These are phyloP conservation scores for Alviniconcha marisindica DNA, from an alignment of 1,140 invertebrate species.

Conservation along the genomic window DNA sequence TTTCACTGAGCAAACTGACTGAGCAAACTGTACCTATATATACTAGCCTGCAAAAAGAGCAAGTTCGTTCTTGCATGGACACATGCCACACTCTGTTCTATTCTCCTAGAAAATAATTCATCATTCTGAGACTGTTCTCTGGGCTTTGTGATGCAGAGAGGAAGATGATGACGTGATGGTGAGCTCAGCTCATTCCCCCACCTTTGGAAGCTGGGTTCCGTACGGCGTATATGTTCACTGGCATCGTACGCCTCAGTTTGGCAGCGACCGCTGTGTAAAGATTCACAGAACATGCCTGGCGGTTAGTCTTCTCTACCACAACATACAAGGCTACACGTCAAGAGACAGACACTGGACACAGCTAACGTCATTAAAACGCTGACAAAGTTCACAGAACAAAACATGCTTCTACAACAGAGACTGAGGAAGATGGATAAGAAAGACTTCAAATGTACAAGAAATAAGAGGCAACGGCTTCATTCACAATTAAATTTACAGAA, in stretches of 20 bases:
- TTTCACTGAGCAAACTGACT: too few relatives aligned
- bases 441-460: too few relatives aligned
- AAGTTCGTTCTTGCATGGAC: too few relatives aligned
- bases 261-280: slow-evolving; percentile 65
- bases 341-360: background rate
- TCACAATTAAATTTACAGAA: background rate
- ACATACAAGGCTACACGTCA: background rate
- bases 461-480: too few relatives aligned
- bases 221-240: slow-evolving; percentile 68
- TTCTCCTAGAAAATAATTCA: too few relatives aligned
- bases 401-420: slow-evolving; percentile 21
- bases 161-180: background rate
- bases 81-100: too few relatives aligned
- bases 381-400: background rate
- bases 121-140: too few relatives aligned
- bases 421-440: too few relatives aligned
- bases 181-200: slow-evolving; percentile 24
- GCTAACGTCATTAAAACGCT: background rate
- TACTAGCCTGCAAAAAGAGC: too few relatives aligned
- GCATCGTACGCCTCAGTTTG: slow-evolving; percentile 69
- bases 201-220: slow-evolving; percentile 68
- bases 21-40: too few relatives aligned
- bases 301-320: slow-evolving; percentile 1
- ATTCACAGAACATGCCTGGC: slow-evolving; percentile 8
- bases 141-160: too few relatives aligned